Evolutionary conservation across 2,113 vertebrate species (phyloP).

Genomic region (Gymnarchus niloticus): DNA sequence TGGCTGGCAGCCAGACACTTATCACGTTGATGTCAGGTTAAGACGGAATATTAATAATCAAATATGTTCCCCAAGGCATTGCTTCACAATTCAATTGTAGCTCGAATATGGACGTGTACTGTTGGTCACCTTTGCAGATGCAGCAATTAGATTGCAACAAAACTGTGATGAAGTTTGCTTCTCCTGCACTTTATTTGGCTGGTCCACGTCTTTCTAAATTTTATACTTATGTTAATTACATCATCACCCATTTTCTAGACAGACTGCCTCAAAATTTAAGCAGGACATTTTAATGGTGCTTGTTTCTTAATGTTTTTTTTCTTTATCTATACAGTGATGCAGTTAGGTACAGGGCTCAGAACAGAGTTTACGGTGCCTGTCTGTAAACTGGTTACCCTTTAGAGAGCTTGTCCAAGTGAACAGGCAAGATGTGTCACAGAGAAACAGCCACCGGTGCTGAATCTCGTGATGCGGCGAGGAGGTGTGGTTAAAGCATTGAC

Average conservation of each 20-base stretch:
- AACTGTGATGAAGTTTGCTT: too few species aligned
- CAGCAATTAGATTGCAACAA: background rate
- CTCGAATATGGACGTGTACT: background rate
- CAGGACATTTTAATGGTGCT: background rate
- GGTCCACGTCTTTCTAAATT: background rate
- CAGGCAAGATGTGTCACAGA: background rate
- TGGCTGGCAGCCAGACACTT: conserved; percentile 22
- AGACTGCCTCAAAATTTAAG: background rate
- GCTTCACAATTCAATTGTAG: background rate
- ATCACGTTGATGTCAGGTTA: background rate
- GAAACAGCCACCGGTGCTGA: background rate
- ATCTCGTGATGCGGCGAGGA: background rate
- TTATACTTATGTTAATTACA: background rate
- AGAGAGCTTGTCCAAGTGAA: background rate
- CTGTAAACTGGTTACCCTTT: conserved; percentile 20
- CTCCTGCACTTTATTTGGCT: background rate
- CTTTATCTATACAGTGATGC: background rate
- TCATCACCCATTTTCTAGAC: background rate
- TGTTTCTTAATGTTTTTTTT: background rate
- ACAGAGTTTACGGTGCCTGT: background rate
- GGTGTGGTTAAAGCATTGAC: background rate
- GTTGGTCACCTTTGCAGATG: background rate
- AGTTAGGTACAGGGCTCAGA: background rate
- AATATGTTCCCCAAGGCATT: background rate
- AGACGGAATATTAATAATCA: background rate